Percentiles rank a stretch among this genome's conserved stretches.
Conservation (phyloP, 2,797 vertebrate genomes). For the Pseudochirops cupreus region DNA sequence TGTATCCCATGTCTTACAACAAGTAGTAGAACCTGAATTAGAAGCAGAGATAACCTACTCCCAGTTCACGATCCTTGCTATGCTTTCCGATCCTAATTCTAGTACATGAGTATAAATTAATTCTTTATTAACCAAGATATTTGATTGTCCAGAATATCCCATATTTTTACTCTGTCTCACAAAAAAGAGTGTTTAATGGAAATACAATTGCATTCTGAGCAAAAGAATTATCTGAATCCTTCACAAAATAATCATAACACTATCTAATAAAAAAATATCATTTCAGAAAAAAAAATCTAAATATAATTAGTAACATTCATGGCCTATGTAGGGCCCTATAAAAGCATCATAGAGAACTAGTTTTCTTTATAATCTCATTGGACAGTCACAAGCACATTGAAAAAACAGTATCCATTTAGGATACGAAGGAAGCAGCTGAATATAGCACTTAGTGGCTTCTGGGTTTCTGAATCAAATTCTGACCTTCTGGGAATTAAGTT, state of each 20-base stretch:
- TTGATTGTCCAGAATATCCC: not conserved
- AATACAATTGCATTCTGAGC: not conserved
- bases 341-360: not conserved
- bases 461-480: not conserved
- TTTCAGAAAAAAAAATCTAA: not conserved
- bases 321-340: not conserved
- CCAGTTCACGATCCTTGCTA: not conserved
- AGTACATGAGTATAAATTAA: not conserved
- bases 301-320: not conserved
- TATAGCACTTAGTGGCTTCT: not conserved
- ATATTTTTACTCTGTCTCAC: not conserved
- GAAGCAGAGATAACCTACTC: not conserved
- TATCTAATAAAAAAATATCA: not conserved
- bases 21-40: not conserved
- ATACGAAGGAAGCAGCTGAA: constrained; percentile 19
- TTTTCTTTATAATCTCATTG: constrained; percentile 1
- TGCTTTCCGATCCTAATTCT: not conserved
- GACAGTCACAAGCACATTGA: not conserved
- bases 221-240: not conserved
- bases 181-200: not conserved
- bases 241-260: not conserved
- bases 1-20: not conserved
- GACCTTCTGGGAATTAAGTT: not conserved
- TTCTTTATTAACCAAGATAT: not conserved
- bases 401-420: not conserved